Evolutionary conservation across 2,888 invertebrate species (phyloP), one percentile per base, ranked within the genome.

Genomic region (Strigamia transsilvanica): DNA sequence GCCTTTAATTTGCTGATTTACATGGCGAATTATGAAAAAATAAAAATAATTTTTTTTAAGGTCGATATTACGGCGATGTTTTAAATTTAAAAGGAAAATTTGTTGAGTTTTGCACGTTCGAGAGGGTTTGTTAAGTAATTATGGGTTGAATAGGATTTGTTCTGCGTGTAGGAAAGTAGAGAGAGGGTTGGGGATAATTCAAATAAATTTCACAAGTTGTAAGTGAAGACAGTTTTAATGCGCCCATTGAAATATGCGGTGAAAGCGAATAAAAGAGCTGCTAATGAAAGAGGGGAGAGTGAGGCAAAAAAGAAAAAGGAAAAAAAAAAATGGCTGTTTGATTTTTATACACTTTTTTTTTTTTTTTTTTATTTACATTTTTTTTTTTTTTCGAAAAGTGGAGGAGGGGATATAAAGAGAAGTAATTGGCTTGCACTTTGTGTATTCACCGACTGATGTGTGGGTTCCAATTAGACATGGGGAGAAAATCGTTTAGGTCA

Each of bases 171-270:
- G 2, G 27, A 9, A 66, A 27, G 51, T 51, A 66, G 66, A 66
- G 66, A 66, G 66, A 3, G 66, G 23, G 23, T 23, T 66, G 66
- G 66, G 66, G 66, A 66, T 66, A 66, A 66, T 66, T 66, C 66
- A 66, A 66, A 66, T 66, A 66, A 66, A 66, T 66, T 66, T 66
- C 66, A 66, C 66, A 66, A 66, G 12, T 66, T 66, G 66, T 66
- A 66, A 66, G 66, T 15, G 66, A 66, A 66, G 66, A 66, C 66
- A 66, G 66, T 66, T 66, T 66, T 66, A 66, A 66, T 66, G 66
- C 66, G 66, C 66, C 66, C 66, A 66, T 66, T 66, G 66, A 66
- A 66, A 66, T 66, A 66, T 66, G 66, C 66, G 66, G 66, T 66
- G 66, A 66, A 66, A 66, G 66, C 27, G 66, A 66, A 66, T 66